Base-by-base conservation (phyloP, 1,140 invertebrate species). In the Philopotamus ludificatus region DNA sequence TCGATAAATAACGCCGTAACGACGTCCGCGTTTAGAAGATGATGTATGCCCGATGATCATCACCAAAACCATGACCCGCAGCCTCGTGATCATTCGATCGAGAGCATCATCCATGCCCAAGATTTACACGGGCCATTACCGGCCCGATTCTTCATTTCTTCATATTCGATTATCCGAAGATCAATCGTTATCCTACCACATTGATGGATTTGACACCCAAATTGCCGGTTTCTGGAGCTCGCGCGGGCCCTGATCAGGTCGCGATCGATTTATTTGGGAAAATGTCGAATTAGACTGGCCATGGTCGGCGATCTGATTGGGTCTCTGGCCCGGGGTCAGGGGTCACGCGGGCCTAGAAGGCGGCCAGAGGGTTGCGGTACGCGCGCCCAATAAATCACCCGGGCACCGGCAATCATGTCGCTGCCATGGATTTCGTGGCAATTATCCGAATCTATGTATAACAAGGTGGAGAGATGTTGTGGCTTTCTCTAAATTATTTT, bases 191-290 rank as follows among this genome's bases (percentile, higher is more conserved):
- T 8, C n/a, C 34, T 39, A 8, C n/a, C 34, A n/a, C 23, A 53
- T 53, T 53, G 50, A 53, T 53, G 50, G 50, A 53, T 53, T 53
- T 53, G 50, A 53, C 50, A 53, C 23, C 7, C 50, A 53, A 53
- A 53, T 53, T 53, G 50, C 20, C 23, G 23, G 50, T 53, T 53
- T 26, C 50, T 53, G 23, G 50, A 53, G 23, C 50, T 23, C 50
- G 21, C 18, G 45, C 45, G 4, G 45, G 45, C n/a, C 45, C 45
- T 47, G n/a, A 4, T n/a, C 45, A 10, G 8, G 7, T 39, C 15
- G 44, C 44, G 10, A 22, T 8, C 50, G 22, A 53, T 53, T 53
- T 53, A 53, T 53, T 53, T 53, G 50, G 50, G 50, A 53, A 53
- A 53, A 21, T 53, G 50, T 21, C 18, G 50, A 53, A 53, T 53